Evolutionary conservation across 2,888 invertebrate species (phyloP).

Genomic region (Ophion ventricosus): DNA sequence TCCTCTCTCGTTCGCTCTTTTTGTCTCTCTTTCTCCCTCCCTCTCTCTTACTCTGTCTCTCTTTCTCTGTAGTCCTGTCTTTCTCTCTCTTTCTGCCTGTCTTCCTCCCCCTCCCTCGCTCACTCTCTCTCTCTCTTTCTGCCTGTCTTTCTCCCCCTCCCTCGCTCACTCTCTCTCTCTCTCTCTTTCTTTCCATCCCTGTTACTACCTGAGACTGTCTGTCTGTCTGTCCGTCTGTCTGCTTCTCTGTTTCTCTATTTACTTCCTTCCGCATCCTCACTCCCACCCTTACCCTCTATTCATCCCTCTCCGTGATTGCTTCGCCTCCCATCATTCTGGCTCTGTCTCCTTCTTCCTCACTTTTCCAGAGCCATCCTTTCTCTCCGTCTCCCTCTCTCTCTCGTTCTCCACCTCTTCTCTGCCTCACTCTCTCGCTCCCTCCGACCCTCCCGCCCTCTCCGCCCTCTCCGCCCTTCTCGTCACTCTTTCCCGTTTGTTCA

Average conservation of each 20-base stretch:
- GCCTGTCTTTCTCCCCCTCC: no score
- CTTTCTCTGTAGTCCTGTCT: slow-evolving; percentile 12
- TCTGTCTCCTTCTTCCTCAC: slow-evolving; percentile 18
- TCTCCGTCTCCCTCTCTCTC: slow-evolving; percentile 18
- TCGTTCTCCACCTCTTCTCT: slow-evolving; percentile 27
- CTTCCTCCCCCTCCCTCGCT: no score
- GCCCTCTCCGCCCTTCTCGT: background rate
- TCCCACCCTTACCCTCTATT: slow-evolving; percentile 6
- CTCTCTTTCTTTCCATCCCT: background rate
- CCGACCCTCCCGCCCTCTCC: background rate
- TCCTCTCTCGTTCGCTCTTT: slow-evolving; percentile 17
- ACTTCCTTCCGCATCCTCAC: background rate
- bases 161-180: slow-evolving; percentile 2
- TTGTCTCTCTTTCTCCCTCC: no score
- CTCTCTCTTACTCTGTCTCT: no score
- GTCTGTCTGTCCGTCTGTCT: background rate
- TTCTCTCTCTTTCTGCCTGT: slow-evolving; percentile 5
- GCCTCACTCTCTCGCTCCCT: background rate
- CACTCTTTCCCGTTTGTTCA: no score
- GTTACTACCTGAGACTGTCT: background rate
- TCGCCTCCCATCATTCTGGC: background rate
- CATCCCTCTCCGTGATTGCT: background rate
- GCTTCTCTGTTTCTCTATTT: background rate
- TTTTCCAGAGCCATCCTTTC: background rate
- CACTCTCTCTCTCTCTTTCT: no score